Evolutionary conservation across 2,888 invertebrate genomes (phyloP), one percentile per base, ranked within the genome.

Genomic region (Vesta saturnalis): DNA sequence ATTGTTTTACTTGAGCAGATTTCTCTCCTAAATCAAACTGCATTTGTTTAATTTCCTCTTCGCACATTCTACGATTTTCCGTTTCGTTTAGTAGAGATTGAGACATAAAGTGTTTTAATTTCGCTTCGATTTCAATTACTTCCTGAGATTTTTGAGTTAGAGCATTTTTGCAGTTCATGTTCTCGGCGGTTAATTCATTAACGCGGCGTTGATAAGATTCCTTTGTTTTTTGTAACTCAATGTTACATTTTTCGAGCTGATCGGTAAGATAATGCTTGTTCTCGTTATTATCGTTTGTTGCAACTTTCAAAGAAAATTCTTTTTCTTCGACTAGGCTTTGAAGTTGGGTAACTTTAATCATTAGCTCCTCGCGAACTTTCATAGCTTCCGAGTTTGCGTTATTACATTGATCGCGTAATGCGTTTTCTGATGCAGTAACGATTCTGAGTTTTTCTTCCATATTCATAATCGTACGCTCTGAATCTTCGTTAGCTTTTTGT

Each of bases 291-390:
- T 77, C 75, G 74, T 85, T 85, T 39, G 85, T 82, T 77, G 85
- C 84, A 73, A 83, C 83, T 75, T 85, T 85, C 16, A 87, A 75
- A 67, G 84, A 84, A 22, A 83, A 78, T 61, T 86, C 86, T 77
- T 86, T 85, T 73, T 86, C 85, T 47, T 84, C 75, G 16, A 86
- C 72, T 72, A 83, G 84, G 70, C 85, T 84, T 70, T 84, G 84
- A 16, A 74, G 43, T 59, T 73, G 66, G 10, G 67, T 73, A 10
- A 75, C 67, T 66, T 72, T 70, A 14, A 54, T 23, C 59, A 68
- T 71, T 16, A 75, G 67, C 57, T 74, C 52, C 19, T 52, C 52
- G 1, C 52, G 52, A 19, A 18, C 12, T 52, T 52, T 52, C 1
- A 52, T 19, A 12, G 52, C 52, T n/a, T 81, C 49, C 85, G 76